Conservation (phyloP, 2,888 invertebrate species). For the Dusona sp. region DNA sequence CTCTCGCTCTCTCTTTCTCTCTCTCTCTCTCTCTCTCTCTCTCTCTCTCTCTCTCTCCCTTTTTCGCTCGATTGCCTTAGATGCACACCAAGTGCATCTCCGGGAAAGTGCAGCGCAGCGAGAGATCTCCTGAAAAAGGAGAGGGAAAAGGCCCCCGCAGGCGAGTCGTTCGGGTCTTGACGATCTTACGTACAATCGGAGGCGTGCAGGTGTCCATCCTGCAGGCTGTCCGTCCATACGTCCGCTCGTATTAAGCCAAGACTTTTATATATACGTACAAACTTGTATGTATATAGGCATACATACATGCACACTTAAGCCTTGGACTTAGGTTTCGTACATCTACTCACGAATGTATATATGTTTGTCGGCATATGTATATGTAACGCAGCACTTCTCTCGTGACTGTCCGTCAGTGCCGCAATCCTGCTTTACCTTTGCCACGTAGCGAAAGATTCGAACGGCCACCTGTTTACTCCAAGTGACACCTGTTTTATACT, state of each 20-base stretch:
- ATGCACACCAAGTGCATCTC: constrained; percentile 54
- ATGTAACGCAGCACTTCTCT: constrained; percentile 10
- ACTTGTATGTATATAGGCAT: background rate
- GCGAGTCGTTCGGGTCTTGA: constrained; percentile 58
- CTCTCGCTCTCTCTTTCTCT: constrained; percentile 41
- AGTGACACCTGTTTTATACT: constrained; percentile 74
- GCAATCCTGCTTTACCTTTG: constrained; percentile 62
- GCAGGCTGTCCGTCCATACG: constrained; percentile 72
- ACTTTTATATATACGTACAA: constrained; percentile 25
- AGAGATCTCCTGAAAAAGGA: constrained; percentile 39
- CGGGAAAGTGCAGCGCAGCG: constrained; percentile 39
- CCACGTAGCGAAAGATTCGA: constrained; percentile 76
- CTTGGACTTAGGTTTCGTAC: background rate
- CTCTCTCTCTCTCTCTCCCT: constrained; percentile 44
- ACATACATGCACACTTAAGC: background rate
- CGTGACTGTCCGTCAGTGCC: constrained; percentile 59
- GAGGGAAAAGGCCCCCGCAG: constrained; percentile 62
- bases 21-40: constrained; percentile 43
- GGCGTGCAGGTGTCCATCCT: constrained; percentile 82
- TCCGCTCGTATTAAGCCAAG: constrained; percentile 70
- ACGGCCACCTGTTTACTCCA: constrained; percentile 77
- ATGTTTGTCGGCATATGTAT: constrained; percentile 1
- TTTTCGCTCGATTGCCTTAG: constrained; percentile 49
- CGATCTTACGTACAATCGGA: constrained; percentile 80
- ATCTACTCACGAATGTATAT: background rate